Base-by-base conservation (phyloP, 2,888 invertebrate species). In the Mesorhabditis spiculigera region DNA sequence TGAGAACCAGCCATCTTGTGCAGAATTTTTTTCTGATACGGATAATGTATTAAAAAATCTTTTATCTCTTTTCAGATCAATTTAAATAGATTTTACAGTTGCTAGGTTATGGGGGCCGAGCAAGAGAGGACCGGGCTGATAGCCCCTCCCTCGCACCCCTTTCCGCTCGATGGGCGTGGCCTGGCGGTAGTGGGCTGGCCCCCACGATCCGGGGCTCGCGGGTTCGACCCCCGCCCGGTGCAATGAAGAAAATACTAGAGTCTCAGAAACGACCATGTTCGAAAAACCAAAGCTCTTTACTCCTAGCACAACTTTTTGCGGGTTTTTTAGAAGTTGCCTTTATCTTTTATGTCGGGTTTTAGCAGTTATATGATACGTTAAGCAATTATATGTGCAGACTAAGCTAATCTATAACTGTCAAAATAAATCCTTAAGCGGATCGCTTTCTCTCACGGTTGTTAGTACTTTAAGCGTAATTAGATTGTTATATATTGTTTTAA, bases 41-140 rank as follows among this genome's bases (percentile, higher is more conserved):
- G 28, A 28, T 1, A 28, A 3, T 28, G 3, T n/a, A n/a, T n/a
- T 28, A 1, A 28, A 28, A 28, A 28, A 28, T 28, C 28, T 28
- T 28, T 28, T 28, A 28, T 28, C 28, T 28, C 28, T 28, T 28
- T 50, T 50, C 3, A 50, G 58, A 50, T 3, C 58, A n/a, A 50
- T 50, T 50, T 50, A 13, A 50, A 50, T 50, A 50, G 8, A 50
- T 50, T n/a, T 50, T 50, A 50, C 58, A 50, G 58, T 50, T 50
- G 8, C 58, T n/a, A 28, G 28, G 28, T 28, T 28, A 28, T 28
- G 28, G 28, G 28, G 28, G 28, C 28, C 28, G 68, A 68, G 66
- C 68, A n/a, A 71, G 63, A 43, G 50, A 65, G 43, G 66, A 64
- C 70, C 41, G 68, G 65, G 43, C 66, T 64, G 13, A n/a, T 43